Percentiles rank a stretch among this genome's conserved stretches.
Conservation (phyloP, 2,113 vertebrate genomes). For the Istiophorus platypterus region DNA sequence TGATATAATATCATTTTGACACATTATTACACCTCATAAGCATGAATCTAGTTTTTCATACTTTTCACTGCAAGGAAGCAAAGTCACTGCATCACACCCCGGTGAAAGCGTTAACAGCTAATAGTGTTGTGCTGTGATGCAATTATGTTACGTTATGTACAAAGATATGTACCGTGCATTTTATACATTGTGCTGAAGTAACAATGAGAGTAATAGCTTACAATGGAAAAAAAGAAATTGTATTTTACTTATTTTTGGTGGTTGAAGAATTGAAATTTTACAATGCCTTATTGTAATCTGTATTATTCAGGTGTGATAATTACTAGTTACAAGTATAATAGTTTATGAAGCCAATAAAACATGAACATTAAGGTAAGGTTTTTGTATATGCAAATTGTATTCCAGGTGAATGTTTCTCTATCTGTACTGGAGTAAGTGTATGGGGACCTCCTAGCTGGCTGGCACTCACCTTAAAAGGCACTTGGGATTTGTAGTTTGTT, state of each 20-base stretch:
- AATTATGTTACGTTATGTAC: background rate
- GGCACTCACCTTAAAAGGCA: slow-evolving; percentile 93
- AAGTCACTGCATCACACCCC: slow-evolving; percentile 18
- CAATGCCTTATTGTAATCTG: background rate
- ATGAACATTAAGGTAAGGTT: background rate
- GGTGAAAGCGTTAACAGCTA: slow-evolving; percentile 15
- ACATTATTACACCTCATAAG: slow-evolving; percentile 54
- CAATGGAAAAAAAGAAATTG: background rate
- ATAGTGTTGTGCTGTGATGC: background rate
- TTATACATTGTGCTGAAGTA: slow-evolving; percentile 3
- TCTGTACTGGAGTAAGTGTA: background rate
- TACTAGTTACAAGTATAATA: background rate
- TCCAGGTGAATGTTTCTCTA: background rate
- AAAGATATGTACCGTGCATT: background rate
- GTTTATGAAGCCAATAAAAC: background rate
- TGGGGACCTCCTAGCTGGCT: background rate
- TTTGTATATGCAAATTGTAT: background rate
- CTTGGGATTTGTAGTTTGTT: slow-evolving; percentile 94
- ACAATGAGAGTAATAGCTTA: background rate
- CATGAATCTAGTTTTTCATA: slow-evolving; percentile 10
- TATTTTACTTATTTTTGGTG: no score
- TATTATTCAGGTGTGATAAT: background rate
- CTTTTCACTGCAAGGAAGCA: slow-evolving; percentile 28
- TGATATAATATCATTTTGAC: slow-evolving; percentile 49
- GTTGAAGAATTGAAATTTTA: background rate